These are phyloP conservation scores for Anarhynchus alexandrinus DNA, from an alignment of 2,113 vertebrate species.

Conservation along the genomic window DNA sequence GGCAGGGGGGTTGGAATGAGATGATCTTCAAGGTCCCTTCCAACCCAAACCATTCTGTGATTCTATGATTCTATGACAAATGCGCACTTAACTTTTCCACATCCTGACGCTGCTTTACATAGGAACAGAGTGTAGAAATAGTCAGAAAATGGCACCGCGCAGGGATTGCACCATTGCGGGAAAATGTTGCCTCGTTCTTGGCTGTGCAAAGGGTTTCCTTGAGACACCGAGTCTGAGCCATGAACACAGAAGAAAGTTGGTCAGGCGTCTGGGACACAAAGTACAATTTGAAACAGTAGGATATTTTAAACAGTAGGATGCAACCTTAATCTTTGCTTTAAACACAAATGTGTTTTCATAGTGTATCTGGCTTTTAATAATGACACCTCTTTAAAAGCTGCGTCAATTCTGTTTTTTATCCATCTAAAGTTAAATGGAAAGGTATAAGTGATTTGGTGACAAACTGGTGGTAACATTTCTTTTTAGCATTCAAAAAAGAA, in stretches of 20 bases:
- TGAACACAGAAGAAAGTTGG: not conserved
- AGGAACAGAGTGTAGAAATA: not conserved
- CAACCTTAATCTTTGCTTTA: not conserved
- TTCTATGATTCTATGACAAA: too few relatives aligned
- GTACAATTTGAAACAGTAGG: not conserved
- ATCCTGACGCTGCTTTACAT: not conserved
- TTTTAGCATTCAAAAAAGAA: not conserved
- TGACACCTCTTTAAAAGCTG: not conserved
- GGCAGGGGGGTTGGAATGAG: too few relatives aligned
- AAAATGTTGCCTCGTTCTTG: not conserved
- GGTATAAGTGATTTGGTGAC: not conserved
- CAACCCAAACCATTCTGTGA: too few relatives aligned
- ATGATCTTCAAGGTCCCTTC: too few relatives aligned
- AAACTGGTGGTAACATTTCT: not conserved
- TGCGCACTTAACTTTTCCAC: not conserved
- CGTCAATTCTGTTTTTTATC: not conserved
- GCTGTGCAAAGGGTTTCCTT: not conserved
- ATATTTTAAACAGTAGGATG: too few relatives aligned
- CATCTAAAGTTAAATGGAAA: not conserved
- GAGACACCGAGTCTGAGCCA: not conserved
- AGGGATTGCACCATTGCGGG: not conserved
- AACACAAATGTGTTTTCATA: not conserved
- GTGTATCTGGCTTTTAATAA: too few relatives aligned
- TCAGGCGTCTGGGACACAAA: too few relatives aligned
- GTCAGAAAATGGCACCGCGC: not conserved